Evolutionary conservation across 1,140 invertebrate genomes (phyloP), one percentile per base, ranked within the genome.

Genomic region (Euura saliciscinereae): DNA sequence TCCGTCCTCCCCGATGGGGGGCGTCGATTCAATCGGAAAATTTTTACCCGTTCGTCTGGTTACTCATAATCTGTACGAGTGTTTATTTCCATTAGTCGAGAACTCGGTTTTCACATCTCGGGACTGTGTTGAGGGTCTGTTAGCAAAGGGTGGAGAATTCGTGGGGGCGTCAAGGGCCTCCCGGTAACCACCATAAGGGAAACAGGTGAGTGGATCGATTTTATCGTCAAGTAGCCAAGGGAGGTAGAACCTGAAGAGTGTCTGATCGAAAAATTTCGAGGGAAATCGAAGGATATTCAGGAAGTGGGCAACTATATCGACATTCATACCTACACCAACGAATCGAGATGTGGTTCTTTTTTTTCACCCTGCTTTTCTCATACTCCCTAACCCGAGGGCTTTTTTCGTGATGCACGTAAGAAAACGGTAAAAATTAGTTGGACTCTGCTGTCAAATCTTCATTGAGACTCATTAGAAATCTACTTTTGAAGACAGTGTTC

Each of bases 271-370:
- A 59, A 59, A 4, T 59, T 59, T 59, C 13, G 10, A n/a, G 13
- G 51, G 51, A 59, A 59, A 59, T 59, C 51, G 51, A 59, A 59
- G 51, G 51, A 59, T 11, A 59, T n/a, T 59, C 4, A 59, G 51
- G 51, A 59, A 59, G 51, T 59, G 51, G 51, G 8, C 51, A 59
- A 10, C 51, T 59, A n/a, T n/a, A 59, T n/a, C 5, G 51, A 59
- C 51, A 59, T 59, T 59, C n/a, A 59, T n/a, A 59, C 51, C 51
- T n/a, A n/a, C n/a, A n/a, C n/a, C n/a, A n/a, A n/a, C n/a, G 51
- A 59, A 59, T 59, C 8, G 8, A 8, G n/a, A 59, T 8, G 8
- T 59, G 8, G 51, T 59, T n/a, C 8, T 8, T 5, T 59, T 59
- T 59, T 59, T 59, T n/a, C 51, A 2, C 51, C 5, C 3, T 59